Evolutionary conservation across 1,140 invertebrate species (phyloP).

Genomic region (Trialeurodes vaporariorum): DNA sequence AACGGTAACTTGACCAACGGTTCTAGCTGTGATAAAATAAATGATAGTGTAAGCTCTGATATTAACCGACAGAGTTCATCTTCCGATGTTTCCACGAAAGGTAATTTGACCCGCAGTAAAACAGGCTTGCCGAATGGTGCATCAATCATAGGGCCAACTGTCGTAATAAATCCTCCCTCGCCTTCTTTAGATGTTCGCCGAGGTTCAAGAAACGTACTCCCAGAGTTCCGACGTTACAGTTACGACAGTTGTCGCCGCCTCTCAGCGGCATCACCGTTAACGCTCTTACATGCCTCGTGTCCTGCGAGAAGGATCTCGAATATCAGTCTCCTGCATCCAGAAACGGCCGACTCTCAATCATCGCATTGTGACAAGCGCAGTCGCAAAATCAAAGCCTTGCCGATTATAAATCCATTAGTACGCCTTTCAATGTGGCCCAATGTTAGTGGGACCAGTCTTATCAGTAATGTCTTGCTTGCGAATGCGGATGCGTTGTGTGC

Average conservation of each 20-base stretch:
- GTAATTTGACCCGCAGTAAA: background rate
- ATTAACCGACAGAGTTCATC: background rate
- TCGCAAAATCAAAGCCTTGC: constrained; percentile 47
- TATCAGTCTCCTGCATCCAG: constrained; percentile 15
- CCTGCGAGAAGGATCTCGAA: constrained; percentile 24
- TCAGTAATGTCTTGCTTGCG: constrained; percentile 81
- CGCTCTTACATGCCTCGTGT: constrained; percentile 27
- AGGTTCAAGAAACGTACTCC: constrained; percentile 2
- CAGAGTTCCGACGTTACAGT: constrained; percentile 23
- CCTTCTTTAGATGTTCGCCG: constrained; percentile 31
- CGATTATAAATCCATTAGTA: constrained; percentile 82
- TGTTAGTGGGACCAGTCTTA: constrained; percentile 56
- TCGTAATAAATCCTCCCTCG: constrained; percentile 56
- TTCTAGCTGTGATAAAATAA: background rate
- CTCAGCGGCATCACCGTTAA: constrained; percentile 30
- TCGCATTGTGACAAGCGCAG: background rate
- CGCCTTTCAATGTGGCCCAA: constrained; percentile 75
- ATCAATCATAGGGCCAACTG: constrained; percentile 27
- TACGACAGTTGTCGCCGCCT: constrained; percentile 27
- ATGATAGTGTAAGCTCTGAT: background rate
- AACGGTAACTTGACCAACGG: background rate
- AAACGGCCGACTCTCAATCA: constrained; percentile 5
- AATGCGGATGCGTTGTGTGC: constrained; percentile 95
- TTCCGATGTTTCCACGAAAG: background rate
- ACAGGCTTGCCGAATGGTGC: constrained; percentile 13